Evolutionary conservation across 2,797 vertebrate genomes (phyloP).

Genomic region (Thamnophis elegans): DNA sequence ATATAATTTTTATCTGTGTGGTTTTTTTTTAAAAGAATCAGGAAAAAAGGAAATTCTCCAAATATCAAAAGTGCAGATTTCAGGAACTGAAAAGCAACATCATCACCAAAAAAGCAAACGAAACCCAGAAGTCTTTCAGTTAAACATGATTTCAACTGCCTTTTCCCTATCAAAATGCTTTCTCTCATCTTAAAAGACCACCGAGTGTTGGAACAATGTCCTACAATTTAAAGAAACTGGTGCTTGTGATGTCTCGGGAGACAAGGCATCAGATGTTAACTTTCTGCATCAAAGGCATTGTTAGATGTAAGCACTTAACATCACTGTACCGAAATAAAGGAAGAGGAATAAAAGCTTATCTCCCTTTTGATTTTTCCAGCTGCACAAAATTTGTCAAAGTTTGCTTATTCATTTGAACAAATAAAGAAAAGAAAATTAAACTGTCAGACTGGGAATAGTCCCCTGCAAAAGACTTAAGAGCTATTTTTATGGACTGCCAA

Average conservation of each 20-base stretch:
- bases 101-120: slow-evolving; percentile 6
- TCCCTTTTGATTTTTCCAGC: slow-evolving; percentile 3
- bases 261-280: neutral
- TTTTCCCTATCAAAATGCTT: neutral
- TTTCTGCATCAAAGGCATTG: slow-evolving; percentile 3
- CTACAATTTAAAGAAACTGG: neutral
- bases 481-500: neutral
- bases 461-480: neutral
- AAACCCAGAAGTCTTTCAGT: neutral
- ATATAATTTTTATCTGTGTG: neutral
- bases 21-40: neutral
- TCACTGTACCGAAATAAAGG: slow-evolving; percentile 21
- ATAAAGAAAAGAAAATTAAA: neutral
- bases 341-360: neutral
- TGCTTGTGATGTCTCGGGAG: neutral
- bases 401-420: slow-evolving; percentile 6
- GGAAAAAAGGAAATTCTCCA: neutral
- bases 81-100: slow-evolving; percentile 27
- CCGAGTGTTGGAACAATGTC: neutral
- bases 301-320: slow-evolving; percentile 13
- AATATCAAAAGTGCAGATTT: neutral
- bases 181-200: neutral
- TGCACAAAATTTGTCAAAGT: slow-evolving; percentile 27
- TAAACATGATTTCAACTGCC: neutral
- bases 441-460: neutral